Evolutionary conservation across 2,888 invertebrate genomes (phyloP), one percentile per base, ranked within the genome.

Genomic region (Drosophila paramelanica): DNA sequence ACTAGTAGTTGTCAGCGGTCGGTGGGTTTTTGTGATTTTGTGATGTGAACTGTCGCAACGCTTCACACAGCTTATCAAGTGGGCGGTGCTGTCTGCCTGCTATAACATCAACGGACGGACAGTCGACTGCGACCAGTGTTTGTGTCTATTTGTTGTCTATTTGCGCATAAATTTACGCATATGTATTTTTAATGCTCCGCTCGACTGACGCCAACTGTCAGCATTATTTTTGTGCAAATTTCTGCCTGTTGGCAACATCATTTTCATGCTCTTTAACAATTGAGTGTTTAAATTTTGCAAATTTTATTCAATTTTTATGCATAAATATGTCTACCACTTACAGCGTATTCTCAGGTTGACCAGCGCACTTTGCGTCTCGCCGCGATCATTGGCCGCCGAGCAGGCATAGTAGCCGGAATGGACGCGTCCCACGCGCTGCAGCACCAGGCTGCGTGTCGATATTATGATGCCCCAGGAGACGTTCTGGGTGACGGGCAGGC

Each of bases 391-490:
- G 78, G 95, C 95, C 23, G 97, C 97, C 62, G 96, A 93, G 91
- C 97, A 97, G 67, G 96, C 96, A 93, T 97, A 97, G 86, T 95
- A 95, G 5, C 97, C 97, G 69, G 96, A 96, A 88, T 97, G 96
- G 89, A 95, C 95, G 60, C 97, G 94, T 36, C 95, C 95, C 85
- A 97, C 96, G 83, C 95, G 95, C 93, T 97, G 97, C 59, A 97
- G 94, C 58, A 97, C 97, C 83, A 97, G 93, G 62, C 97, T 97
- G 92, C 97, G 96, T 72, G 97, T 96, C 92, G 97, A 97, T 91
- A 97, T 95, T 88, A 97, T 97, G 78, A 97, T 94, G 60, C 97
- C 97, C 59, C 96, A 95, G 43, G 96, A 95, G 91, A 96, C 94
- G 92, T 97, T 97, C 92, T 97, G 97, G 73, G 95, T 94, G 65